Base-by-base conservation (phyloP, 2,113 vertebrate species). In the Edolisoma coerulescens region DNA sequence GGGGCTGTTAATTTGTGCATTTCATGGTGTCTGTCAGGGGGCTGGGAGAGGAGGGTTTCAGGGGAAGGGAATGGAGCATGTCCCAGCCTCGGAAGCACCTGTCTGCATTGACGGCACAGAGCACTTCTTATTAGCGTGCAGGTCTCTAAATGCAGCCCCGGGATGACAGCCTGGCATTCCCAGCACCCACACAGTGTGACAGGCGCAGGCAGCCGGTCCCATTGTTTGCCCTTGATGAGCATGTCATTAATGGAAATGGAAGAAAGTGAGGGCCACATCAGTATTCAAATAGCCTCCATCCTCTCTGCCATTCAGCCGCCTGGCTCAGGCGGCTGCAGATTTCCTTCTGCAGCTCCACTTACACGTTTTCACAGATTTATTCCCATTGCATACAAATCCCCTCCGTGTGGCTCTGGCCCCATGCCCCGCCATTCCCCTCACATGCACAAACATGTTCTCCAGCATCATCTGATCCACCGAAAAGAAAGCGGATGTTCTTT, bases 171-270 rank as follows among this genome's bases (percentile, higher is more conserved):
- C 97, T 97, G 94, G 98, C 98, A 98, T 96, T 98, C 98, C 98
- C 98, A 97, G 97, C 98, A 98, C 97, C 98, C 97, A 98, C 97
- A 98, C 98, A 94, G 97, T 97, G 98, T 98, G 98, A 99, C 99
- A 99, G 98, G 98, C 98, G 94, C 97, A 98, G 98, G 98, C 98
- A 98, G 98, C 97, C 97, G 98, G 98, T 98, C 98, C 98, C 98
- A 99, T 98, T 99, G 99, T 99, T 98, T 99, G 98, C 98, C 98
- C 98, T 99, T 99, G 99, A 99, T 98, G 98, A 99, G 99, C 98
- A 98, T 99, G 99, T 99, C 98, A 98, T 98, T 98, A 98, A 98
- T 98, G 98, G 98, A 98, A 98, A 98, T 98, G 97, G 98, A 98
- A 98, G 98, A 98, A 98, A 99, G 98, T 98, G 98, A 98, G 98